Base-by-base conservation (phyloP, 2,888 invertebrate species). In the Chydorus sphaericus region DNA sequence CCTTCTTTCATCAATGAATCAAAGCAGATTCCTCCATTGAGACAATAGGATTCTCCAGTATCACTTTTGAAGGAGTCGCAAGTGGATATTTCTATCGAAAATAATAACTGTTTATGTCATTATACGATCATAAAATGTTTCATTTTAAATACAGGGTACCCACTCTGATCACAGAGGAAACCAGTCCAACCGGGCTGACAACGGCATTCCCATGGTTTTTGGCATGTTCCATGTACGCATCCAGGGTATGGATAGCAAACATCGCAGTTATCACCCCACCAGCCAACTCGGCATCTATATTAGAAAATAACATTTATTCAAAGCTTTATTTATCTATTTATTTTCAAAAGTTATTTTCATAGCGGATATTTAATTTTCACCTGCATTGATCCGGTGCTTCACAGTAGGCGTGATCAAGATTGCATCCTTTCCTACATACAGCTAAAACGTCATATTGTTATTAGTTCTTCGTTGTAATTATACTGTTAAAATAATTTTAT, bases 151-250 rank as follows among this genome's bases (percentile, higher is more conserved):
- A n/a, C 36, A 39, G 10, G 39, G 7, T 20, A 16, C n/a, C 68
- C 68, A 88, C 89, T 82, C 80, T 90, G 85, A 68, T 91, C 85
- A 68, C 93, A 93, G 18, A 89, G 78, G 77, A 90, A 83, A 61
- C 92, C 92, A 50, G 89, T 87, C 87, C 87, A 90, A 53, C 91
- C 91, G 1, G 80, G 76, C 62, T 83, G 75, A 69, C 93, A 93
- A 66, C 81, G 78, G 70, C 93, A 93, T 68, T 92, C 87, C 90
- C 90, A 92, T 2, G 92, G 90, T 54, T 82, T 74, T 57, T 75
- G 76, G 69, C 93, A 93, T 55, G 79, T 76, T 20, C 93, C 93
- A 66, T 91, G 81, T 56, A 79, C 78, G 67, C 92, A 93, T 60
- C 90, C 90, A 0, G 92, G 92, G 72, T 92, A 92, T 0, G 83